Evolutionary conservation across 2,797 vertebrate species (phyloP).

Genomic region (Scleropages formosus): DNA sequence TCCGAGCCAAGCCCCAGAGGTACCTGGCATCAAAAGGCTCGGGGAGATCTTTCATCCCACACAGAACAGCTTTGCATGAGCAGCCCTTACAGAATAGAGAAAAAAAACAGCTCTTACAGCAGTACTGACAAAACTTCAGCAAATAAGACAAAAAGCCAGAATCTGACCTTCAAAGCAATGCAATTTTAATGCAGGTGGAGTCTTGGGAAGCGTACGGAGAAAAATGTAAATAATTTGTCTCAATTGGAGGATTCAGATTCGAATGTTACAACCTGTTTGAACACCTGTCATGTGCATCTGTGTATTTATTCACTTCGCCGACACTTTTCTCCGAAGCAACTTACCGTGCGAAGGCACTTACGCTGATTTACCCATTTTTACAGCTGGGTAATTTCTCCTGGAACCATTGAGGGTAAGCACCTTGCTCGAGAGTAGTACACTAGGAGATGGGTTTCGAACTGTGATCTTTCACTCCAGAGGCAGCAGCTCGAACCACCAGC

Average conservation of each 20-base stretch:
- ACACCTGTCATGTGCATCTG: too few species aligned
- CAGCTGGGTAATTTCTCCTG: too few species aligned
- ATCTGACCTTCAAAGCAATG: background rate
- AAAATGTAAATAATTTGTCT: background rate
- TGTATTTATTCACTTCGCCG: too few species aligned
- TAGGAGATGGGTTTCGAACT: too few species aligned
- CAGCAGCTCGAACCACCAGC: too few species aligned
- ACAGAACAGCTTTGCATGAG: conserved; percentile 41
- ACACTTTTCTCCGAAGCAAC: too few species aligned
- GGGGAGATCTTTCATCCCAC: conserved; percentile 59
- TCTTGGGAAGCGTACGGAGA: background rate
- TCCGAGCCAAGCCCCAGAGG: conserved; percentile 46
- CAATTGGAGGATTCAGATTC: background rate
- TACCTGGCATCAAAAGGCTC: conserved; percentile 58
- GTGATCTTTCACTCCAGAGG: too few species aligned
- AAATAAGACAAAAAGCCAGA: background rate
- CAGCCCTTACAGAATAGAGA: background rate
- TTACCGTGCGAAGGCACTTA: too few species aligned
- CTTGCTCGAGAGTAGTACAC: too few species aligned
- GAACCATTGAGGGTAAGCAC: too few species aligned
- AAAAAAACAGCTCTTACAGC: background rate
- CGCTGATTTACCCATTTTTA: too few species aligned
- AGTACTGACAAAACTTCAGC: background rate
- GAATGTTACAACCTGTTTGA: too few species aligned
- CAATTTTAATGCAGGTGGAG: background rate